Evolutionary conservation across 2,113 vertebrate species (phyloP), one percentile per base, ranked within the genome.

Genomic region (Carassius gibelio): DNA sequence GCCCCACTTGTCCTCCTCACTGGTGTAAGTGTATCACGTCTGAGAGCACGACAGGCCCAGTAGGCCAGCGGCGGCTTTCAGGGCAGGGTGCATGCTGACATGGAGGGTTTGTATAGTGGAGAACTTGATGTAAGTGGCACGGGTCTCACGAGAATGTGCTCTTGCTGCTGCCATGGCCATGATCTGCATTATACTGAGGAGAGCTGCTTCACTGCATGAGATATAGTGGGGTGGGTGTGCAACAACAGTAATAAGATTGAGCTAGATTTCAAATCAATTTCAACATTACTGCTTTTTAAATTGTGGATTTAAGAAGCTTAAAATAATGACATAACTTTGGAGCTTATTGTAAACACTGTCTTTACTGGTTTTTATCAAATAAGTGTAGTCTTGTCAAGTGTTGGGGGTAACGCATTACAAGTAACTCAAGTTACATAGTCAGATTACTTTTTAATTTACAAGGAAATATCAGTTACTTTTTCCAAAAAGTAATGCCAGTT

Each of bases 81-180:
- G 78, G 87, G 90, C 91, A 0, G 94, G 93, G 45, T 93, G 92
- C 85, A 91, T 91, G 91, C 96, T 96, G 88, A 94, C 92, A 9
- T 94, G 89, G 82, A 94, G 92, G 5, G 87, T 94, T 82, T 94
- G 94, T 36, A 93, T 89, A 48, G 94, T 91, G 5, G 96, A 95
- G 85, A 94, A 96, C 88, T 97, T 97, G 30, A 95, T 86, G 85
- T 95, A 97, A 82, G 92, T 91, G 0, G 95, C 94, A 0, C 91
- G 93, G 2, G 89, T 92, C n/a, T 95, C 92, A 0, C 87, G 68
- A 0, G 66, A 76, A 1, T 92, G 90, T n/a, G 93, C 94, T n/a
- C 82, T 89, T 7, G 95, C 91, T 10, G 94, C 96, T 0, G 94
- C 91, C 17, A 55, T 75, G 6, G 92, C 93, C 91, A 96, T 92